A percentile compares a stretch with the other conserved stretches of the same genome.
phyloP scores from a whole-genome alignment of 2,113 vertebrate genomes.

The Fregetta grallaria region DNA sequence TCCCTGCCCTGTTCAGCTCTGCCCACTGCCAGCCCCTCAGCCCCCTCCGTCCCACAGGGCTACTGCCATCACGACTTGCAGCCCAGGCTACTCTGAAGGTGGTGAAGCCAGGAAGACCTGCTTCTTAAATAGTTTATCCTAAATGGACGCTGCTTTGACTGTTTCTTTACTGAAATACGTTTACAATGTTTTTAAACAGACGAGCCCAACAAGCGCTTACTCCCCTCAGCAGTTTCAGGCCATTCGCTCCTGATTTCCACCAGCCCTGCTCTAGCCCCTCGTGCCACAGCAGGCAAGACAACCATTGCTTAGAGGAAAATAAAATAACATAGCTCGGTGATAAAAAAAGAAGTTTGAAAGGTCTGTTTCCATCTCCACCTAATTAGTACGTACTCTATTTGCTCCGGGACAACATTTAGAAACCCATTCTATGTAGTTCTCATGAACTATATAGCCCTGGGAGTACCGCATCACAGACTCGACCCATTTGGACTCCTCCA shows the following conservation, averaged over 20 bases:
- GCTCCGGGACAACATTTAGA: neutral
- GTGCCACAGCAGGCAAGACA: neutral
- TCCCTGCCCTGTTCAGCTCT: neutral
- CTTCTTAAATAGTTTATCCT: neutral
- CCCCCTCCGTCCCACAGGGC: neutral
- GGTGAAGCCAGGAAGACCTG: neutral
- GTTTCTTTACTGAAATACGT: neutral
- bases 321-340: neutral
- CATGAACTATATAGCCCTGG: neutral
- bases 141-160: neutral
- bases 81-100: neutral
- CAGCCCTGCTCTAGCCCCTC: neutral
- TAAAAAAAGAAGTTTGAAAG: neutral
- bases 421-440: neutral
- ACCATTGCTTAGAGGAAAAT: neutral
- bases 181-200: neutral
- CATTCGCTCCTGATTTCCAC: neutral
- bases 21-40: neutral
- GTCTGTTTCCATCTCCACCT: neutral
- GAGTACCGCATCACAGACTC: neutral
- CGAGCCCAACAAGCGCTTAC: neutral
- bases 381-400: neutral
- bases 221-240: neutral
- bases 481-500: neutral
- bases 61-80: neutral